Evolutionary conservation across 2,797 vertebrate genomes (phyloP), one percentile per base, ranked within the genome.

Genomic region (Nannoperca australis): DNA sequence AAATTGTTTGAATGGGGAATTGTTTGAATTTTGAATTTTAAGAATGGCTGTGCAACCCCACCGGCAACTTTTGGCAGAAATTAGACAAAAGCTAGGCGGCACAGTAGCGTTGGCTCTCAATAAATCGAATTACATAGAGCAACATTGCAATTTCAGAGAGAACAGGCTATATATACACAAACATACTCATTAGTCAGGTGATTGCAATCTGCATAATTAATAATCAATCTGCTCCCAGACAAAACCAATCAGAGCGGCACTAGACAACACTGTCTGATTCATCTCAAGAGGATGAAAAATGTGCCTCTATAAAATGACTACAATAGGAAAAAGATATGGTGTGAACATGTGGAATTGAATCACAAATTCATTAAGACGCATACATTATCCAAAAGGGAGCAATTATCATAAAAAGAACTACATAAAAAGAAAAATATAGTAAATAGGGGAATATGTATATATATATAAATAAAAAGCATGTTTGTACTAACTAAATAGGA

Each of bases 191-290:
- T 59, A 50, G 27, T 76, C 63, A 38, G 34, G 40, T 18, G 17
- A 24, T 56, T 74, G 24, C 13, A 0, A 49, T 65, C 40, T 70
- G 32, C n/a, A 54, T 75, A 70, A 73, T 51, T 56, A 61, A 47
- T 45, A 61, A 67, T 71, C 22, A 51, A 14, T 75, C 22, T 14
- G 45, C 3, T 45, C 8, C 36, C 11, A 63, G 14, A 72, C 20
- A 27, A 68, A 73, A 68, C 56, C n/a, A 67, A 15, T 82, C 60
- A 55, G 47, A 64, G 53, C 59, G 53, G 59, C 68, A 30, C 14
- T 24, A 56, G 30, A 69, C 12, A 20, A 50, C 7, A 40, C 49
- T 7, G 56, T 49, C 22, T 30, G 32, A 76, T 10, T 56, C 15
- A 47, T 12, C 5, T 32, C 1, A 11, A 40, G 13, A 27, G 14